Base-by-base conservation (phyloP, 2,113 vertebrate species). In the Etia nguti region DNA sequence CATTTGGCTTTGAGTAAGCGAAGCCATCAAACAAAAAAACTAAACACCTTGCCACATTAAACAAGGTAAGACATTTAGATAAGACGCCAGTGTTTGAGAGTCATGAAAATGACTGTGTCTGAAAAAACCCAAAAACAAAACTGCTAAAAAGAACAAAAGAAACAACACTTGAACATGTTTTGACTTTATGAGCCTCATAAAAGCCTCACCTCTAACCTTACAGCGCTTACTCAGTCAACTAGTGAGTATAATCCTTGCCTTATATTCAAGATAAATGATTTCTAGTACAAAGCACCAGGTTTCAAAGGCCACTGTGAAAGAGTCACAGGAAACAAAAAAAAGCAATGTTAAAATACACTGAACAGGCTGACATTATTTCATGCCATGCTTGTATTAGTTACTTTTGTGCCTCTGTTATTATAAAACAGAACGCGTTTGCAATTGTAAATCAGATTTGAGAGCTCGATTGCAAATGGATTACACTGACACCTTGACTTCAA, bases 301-400 rank as follows among this genome's bases (percentile, higher is more conserved):
- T 50, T 77, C 43, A 77, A 77, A 75, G 10, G 24, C 3, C 15
- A 48, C 41, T 48, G 41, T 50, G 24, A 75, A 75, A 48, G 10
- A 1, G 16, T 48, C 41, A 75, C 22, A 1, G 2, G 5, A 0
- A 29, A 29, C 3, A 31, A 6, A 31, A 0, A 18, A 2, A 15
- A 73, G 68, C 24, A 11, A 50, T 31, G 43, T 16, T 48, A 24
- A 77, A 20, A 75, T 29, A 20, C 15, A 75, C 43, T 12, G 43
- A 18, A 48, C 1, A 18, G 24, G 70, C 26, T 75, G 70, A 77
- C 70, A 31, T 77, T 8, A 77, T 20, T 50, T 75, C 41, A 48
- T 41, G 43, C 43, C 43, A 75, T 48, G 16, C 43, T 29, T 48
- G 65, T 2, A 70, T 70, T 10, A 75, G 24, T 26, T 48, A 48